Base-by-base conservation (phyloP, 92 coral and sea anemone genomes). In the Virgularia gustaviana region DNA sequence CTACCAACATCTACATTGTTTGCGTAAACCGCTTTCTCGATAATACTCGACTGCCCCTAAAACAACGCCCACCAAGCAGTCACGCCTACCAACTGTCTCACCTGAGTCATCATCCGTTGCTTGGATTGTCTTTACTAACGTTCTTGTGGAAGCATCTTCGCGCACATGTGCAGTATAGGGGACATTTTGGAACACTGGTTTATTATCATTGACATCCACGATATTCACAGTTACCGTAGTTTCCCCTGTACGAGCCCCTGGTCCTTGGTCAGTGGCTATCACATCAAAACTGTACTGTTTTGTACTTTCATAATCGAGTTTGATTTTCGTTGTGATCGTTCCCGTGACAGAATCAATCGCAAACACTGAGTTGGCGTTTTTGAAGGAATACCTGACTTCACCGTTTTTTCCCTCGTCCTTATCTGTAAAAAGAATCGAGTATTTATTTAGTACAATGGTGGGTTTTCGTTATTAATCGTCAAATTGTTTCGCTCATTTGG, bases 191-290 rank as follows among this genome's bases (percentile, higher is more conserved):
- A 88, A 88, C 33, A 38, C 57, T 7, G 95, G 95, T 16, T 80
- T 74, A 64, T 88, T 83, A 24, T 88, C 95, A 59, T 88, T 88
- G 33, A 81, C 70, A 72, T 88, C 95, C 71, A 49, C 3, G 42
- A 70, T 51, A 54, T 19, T 78, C 66, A 94, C 96, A 55, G 61
- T 81, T 52, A 94, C 95, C 32, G 73, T 72, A 1, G 85, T 86
- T 0, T 79, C 44, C 20, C 84, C 73, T 56, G 66, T 9, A 29
- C 43, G 62, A 11, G 88, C 81, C 18, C 79, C 83, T 20, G 70
- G 57, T 33, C 96, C 99, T 18, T 78, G 86, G 73, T 94, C 99
- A 22, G 42, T 63, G n/a, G 99, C 96, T 22, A 83, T 85, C 65
- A 89, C 82, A 31, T 76, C 73, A 0, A 94, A 63, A 5, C 56